Percentiles rank a stretch among this genome's conserved stretches.
Conservation (phyloP, 2,113 vertebrate genomes). For the Nycticryphes semicollaris region DNA sequence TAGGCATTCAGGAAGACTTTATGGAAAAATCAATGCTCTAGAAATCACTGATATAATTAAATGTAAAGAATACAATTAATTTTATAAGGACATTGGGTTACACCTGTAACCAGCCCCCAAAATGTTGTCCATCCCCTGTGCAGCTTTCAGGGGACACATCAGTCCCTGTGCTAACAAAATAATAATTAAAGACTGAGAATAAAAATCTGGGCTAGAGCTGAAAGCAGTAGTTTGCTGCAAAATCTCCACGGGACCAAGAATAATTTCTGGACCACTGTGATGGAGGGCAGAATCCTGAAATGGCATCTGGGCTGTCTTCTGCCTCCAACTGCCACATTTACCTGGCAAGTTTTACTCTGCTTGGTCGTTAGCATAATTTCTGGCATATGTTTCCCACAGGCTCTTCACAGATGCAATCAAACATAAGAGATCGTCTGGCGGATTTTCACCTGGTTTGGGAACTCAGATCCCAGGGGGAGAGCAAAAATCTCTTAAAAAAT, state of each 20-base stretch:
- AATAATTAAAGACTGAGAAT: not conserved
- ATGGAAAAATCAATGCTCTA: not conserved
- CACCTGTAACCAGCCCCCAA: not conserved
- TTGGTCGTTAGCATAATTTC: not conserved
- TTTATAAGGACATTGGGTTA: not conserved
- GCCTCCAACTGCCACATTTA: not conserved
- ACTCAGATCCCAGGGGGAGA: not conserved
- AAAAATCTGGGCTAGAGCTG: not conserved
- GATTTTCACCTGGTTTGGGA: slow-evolving; percentile 23
- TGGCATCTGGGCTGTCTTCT: not conserved
- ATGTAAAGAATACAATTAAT: not conserved
- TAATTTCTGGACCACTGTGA: accelerated
- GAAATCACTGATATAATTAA: not conserved
- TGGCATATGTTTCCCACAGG: not conserved
- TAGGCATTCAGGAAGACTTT: not conserved
- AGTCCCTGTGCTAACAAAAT: accelerated
- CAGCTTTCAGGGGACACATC: not conserved
- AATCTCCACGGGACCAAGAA: not conserved
- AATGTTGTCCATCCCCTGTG: not conserved
- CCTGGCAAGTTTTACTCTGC: not conserved
- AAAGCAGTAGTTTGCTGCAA: not conserved
- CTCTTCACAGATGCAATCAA: not conserved
- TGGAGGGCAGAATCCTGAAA: not conserved
- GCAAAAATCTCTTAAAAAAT: not conserved
- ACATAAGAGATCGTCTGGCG: not conserved